Evolutionary conservation across 2,888 invertebrate species (phyloP).

Genomic region (Heliconius ethilla): DNA sequence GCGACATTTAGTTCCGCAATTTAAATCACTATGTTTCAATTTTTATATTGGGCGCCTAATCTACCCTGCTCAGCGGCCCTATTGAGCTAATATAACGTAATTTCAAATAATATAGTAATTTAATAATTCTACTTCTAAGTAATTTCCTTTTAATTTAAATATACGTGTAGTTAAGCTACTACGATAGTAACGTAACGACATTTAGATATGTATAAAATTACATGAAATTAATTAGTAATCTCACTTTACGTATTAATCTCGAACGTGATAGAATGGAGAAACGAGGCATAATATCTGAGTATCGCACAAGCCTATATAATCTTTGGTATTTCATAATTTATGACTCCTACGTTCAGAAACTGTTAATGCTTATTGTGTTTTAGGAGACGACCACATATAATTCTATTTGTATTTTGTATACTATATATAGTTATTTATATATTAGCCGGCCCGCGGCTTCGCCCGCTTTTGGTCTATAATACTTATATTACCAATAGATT

Average conservation of each 20-base stretch:
- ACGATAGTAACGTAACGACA: neutral
- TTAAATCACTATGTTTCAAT: too few species aligned
- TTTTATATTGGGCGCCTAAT: too few species aligned
- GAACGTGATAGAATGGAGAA: slow-evolving; percentile 33
- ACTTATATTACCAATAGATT: too few species aligned
- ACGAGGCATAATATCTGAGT: slow-evolving; percentile 52
- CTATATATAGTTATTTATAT: neutral
- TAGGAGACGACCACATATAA: neutral
- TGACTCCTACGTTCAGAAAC: slow-evolving; percentile 47
- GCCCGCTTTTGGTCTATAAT: too few species aligned
- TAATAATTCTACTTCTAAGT: neutral
- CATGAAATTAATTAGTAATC: slow-evolving; percentile 19
- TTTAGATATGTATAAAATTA: slow-evolving; percentile 8
- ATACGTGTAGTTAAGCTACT: neutral
- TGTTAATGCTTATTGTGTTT: neutral
- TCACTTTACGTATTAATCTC: slow-evolving; percentile 23
- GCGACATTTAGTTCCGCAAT: too few species aligned
- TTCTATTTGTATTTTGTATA: slow-evolving; percentile 1
- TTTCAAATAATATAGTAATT: neutral
- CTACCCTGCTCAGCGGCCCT: too few species aligned
- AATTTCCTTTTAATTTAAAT: neutral
- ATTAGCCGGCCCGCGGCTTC: neutral
- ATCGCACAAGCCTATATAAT: slow-evolving; percentile 51
- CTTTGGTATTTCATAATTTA: slow-evolving; percentile 47
- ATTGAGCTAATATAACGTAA: neutral